Evolutionary conservation across 1,140 invertebrate genomes (phyloP).

Genomic region (fruit fly (Drosophila melanogaster)): Release_6_plus_ISO1_MT NC_004354.4:9837501-9838000

Average conservation of each 20-base stretch:
- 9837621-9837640: neutral
- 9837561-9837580: too few relatives aligned
- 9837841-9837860: constrained; percentile 59
- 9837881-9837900: constrained; percentile 42
- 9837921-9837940: neutral
- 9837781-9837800: constrained; percentile 55
- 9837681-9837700: too few relatives aligned
- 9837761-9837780: constrained; percentile 24
- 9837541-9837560: neutral
- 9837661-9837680: too few relatives aligned
- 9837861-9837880: constrained; percentile 45
- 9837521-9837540: neutral
- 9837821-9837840: constrained; percentile 20
- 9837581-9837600: too few relatives aligned
- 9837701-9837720: too few relatives aligned
- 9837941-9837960: constrained; percentile 47
- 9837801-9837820: constrained; percentile 64
- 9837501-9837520: constrained; percentile 26
- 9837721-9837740: constrained; percentile 20
- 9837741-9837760: too few relatives aligned
- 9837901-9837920: neutral
- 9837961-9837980: constrained; percentile 51
- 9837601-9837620: neutral
- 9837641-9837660: too few relatives aligned
- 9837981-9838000: constrained; percentile 60